Percentiles rank a stretch among this genome's conserved stretches.
Conservation (phyloP, 2,113 vertebrate species). For the Dipodomys merriami region DNA sequence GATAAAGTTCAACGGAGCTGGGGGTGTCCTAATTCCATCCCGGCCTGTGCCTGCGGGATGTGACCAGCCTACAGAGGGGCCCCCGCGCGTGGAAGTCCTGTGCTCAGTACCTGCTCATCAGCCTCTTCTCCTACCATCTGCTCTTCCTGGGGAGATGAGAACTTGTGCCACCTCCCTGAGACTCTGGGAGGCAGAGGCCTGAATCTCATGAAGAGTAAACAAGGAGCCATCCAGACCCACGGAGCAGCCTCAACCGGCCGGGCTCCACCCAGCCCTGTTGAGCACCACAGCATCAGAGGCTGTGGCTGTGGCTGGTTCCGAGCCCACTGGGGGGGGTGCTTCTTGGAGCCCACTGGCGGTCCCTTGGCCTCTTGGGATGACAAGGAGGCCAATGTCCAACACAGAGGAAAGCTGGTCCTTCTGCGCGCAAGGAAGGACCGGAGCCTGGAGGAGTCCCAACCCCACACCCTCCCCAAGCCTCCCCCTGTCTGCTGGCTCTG, state of each 20-base stretch:
- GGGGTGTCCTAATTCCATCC: background rate
- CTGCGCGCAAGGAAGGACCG: background rate
- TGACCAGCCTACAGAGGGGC: background rate
- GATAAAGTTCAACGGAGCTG: background rate
- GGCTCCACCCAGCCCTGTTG: background rate
- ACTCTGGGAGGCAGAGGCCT: background rate
- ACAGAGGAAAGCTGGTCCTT: background rate
- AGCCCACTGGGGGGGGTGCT: too few relatives aligned
- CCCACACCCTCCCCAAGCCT: fast-evolving
- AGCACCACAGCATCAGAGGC: background rate
- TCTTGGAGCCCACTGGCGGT: too few relatives aligned
- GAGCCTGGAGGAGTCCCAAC: background rate
- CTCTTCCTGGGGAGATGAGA: background rate
- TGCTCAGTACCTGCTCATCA: background rate
- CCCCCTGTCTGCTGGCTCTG: fast-evolving
- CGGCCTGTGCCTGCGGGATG: background rate
- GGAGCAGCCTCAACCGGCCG: background rate
- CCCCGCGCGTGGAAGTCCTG: background rate
- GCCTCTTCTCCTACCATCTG: background rate
- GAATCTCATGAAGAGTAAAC: background rate
- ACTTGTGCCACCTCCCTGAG: background rate
- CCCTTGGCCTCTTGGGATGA: background rate
- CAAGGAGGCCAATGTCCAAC: background rate
- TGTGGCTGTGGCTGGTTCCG: background rate
- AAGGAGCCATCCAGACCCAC: background rate